Evolutionary conservation across 2,888 invertebrate species (phyloP), one percentile per base, ranked within the genome.

Genomic region (Lepas anatifera): DNA sequence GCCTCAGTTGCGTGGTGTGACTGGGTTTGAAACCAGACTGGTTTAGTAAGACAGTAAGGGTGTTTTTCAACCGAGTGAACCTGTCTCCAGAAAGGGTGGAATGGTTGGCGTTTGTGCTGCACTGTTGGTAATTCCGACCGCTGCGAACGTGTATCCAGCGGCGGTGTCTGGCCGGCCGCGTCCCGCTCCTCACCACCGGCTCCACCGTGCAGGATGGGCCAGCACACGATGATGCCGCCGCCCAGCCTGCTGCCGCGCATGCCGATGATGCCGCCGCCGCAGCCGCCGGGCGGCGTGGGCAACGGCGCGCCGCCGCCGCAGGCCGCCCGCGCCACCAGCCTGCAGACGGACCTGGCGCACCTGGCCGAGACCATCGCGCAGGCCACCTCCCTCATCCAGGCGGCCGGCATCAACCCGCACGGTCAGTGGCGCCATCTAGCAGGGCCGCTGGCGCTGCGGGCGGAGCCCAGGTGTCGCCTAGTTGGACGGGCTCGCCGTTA

Each of bases 331-430:
- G 39, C 69, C 8, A 69, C 69, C 68, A 75, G 73, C 52, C 73
- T 75, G 18, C 79, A 82, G 71, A 81, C 83, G n/a, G 87, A 88
- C 76, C 80, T 89, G 71, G 85, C 85, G 3, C 85, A 87, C 75
- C 79, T 90, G 58, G 87, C 88, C 10, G 87, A 88, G 77, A 89
- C 89, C 22, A 86, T 90, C 73, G 87, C 88, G n/a, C 88, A 89
- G 78, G 90, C 90, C 27, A 87, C 89, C 2, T 87, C 86, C 70
- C 80, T 89, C 63, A 86, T 90, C 71, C 87, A 89, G 79, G 85
- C 85, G 48, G 87, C 88, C 41, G 83, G 77, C 37, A 70, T 76
- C 7, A 72, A 41, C 58, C 58, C 64, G 69, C 66, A 39, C 39
- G 66, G 66, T 66, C 66, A 66, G 37, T 39, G 2, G 37, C 52